A percentile compares a stretch with the other conserved stretches of the same genome.
Evolutionary conservation across 2,113 vertebrate species (phyloP).

Genomic region (Muscicapa adusta): DNA sequence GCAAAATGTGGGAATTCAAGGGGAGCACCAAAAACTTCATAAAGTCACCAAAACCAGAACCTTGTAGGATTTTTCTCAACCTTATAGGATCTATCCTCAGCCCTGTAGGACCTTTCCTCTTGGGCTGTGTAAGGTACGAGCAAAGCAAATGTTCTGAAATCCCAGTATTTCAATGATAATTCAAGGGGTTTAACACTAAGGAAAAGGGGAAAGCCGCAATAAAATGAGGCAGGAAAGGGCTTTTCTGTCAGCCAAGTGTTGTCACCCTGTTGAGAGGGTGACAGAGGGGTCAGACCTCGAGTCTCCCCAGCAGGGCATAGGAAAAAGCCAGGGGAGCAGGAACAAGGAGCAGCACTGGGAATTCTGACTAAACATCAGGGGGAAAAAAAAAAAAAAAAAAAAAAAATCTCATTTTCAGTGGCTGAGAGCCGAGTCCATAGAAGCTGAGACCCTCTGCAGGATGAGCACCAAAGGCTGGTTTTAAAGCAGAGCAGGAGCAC

Average conservation of each 20-base stretch:
- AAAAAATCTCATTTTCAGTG: background rate
- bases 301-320: background rate
- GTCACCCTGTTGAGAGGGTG: background rate
- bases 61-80: background rate
- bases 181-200: background rate
- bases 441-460: background rate
- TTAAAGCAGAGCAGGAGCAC: background rate
- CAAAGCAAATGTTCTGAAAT: background rate
- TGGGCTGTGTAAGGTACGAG: accelerated
- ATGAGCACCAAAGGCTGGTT: background rate
- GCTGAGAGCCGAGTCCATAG: accelerated
- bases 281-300: background rate
- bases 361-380: background rate
- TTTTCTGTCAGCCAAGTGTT: background rate
- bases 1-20: background rate
- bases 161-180: accelerated
- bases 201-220: background rate
- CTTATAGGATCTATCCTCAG: background rate
- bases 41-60: background rate
- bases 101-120: background rate
- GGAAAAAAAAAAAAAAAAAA: background rate
- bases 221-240: background rate
- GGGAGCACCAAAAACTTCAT: background rate
- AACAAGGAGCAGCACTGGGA: background rate
- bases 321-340: background rate